Conservation (phyloP, 2,888 invertebrate species). For the Lasioglossum zephyrum region DNA sequence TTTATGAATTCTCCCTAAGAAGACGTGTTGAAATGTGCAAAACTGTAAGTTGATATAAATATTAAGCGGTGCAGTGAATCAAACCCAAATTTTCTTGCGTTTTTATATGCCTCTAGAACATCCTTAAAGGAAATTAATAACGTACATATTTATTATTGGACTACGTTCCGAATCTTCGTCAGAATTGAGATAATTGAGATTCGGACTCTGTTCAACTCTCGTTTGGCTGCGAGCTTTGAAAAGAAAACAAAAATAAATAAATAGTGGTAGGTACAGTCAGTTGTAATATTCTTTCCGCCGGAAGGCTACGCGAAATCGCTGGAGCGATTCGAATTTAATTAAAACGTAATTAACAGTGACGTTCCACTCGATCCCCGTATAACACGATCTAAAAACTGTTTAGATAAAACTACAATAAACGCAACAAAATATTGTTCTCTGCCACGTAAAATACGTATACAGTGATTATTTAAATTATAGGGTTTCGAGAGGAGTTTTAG, state of each 20-base stretch:
- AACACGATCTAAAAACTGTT: not conserved
- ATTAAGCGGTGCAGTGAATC: too few relatives aligned
- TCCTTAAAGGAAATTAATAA: too few relatives aligned
- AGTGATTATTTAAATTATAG: conserved; percentile 49
- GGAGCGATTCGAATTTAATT: conserved; percentile 57
- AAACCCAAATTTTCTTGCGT: too few relatives aligned
- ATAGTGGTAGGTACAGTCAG: conserved; percentile 21
- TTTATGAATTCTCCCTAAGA: too few relatives aligned
- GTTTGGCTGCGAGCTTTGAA: conserved; percentile 47
- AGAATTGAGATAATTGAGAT: too few relatives aligned
- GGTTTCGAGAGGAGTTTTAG: conserved; percentile 52
- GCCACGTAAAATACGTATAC: not conserved
- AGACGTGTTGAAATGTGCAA: too few relatives aligned
- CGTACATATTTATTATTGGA: too few relatives aligned
- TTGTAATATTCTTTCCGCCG: not conserved
- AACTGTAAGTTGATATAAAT: too few relatives aligned
- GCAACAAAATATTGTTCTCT: not conserved
- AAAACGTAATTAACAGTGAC: conserved; percentile 51
- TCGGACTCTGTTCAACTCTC: not conserved
- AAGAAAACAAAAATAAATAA: conserved; percentile 33
- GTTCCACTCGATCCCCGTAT: not conserved
- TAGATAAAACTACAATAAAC: not conserved
- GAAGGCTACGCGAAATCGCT: conserved; percentile 10
- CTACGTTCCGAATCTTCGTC: too few relatives aligned
- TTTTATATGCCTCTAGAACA: too few relatives aligned